Evolutionary conservation across 2,888 invertebrate genomes (phyloP).

Genomic region (Ypsolopha sequella): DNA sequence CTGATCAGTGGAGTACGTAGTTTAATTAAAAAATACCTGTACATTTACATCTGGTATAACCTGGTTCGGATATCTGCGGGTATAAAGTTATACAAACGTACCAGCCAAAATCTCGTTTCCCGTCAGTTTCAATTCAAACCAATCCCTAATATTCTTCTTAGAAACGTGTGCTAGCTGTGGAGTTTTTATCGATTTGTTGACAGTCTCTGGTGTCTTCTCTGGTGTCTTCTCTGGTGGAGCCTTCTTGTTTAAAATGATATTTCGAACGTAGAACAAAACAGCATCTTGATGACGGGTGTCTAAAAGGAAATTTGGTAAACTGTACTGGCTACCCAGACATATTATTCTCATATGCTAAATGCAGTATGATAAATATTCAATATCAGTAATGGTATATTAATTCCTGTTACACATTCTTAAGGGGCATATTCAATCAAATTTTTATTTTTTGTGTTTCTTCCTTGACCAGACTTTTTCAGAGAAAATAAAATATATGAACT

Average conservation of each 20-base stretch:
- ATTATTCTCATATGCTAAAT: too few relatives aligned
- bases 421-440: too few relatives aligned
- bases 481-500: too few relatives aligned
- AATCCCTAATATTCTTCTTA: background rate
- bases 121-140: slow-evolving; percentile 28
- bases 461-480: too few relatives aligned
- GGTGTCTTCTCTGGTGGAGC: slow-evolving; percentile 5
- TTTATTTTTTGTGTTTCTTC: too few relatives aligned
- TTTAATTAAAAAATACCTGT: background rate
- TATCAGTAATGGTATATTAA: too few relatives aligned
- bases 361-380: too few relatives aligned
- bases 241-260: slow-evolving; percentile 23
- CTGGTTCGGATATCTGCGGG: too few relatives aligned
- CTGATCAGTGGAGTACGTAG: too few relatives aligned
- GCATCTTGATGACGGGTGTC: slow-evolving; percentile 45
- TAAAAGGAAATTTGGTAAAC: background rate
- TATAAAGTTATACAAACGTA: too few relatives aligned
- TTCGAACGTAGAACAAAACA: slow-evolving; percentile 29
- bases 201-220: background rate
- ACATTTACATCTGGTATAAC: background rate
- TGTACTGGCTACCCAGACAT: too few relatives aligned
- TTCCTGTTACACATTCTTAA: too few relatives aligned
- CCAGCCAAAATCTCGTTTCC: slow-evolving; percentile 43
- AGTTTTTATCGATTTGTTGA: background rate
- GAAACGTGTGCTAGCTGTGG: background rate